Evolutionary conservation across 2,113 vertebrate genomes (phyloP).

Genomic region (Centropus unirufus): DNA sequence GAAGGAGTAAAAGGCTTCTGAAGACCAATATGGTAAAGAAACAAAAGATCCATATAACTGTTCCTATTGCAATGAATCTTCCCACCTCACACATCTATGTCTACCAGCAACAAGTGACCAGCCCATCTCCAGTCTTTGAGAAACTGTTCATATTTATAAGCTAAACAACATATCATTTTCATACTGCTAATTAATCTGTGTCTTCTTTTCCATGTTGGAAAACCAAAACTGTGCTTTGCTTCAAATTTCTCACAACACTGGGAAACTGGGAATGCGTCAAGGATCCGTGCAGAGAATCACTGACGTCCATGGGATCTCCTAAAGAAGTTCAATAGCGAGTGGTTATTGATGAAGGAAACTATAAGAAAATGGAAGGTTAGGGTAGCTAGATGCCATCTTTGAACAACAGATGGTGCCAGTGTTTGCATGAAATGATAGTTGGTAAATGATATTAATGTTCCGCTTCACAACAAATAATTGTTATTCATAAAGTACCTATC

Average conservation of each 20-base stretch:
- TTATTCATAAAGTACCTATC: constrained; percentile 6
- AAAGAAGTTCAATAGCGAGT: background rate
- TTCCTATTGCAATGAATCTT: background rate
- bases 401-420: background rate
- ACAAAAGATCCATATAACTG: background rate
- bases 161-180: background rate
- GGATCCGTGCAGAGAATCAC: background rate
- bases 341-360: background rate
- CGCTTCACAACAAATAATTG: background rate
- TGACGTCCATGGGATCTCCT: background rate
- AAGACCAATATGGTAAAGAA: background rate
- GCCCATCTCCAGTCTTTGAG: background rate
- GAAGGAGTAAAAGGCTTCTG: background rate
- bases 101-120: background rate
- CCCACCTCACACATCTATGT: background rate
- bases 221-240: background rate
- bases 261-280: background rate
- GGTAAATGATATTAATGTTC: background rate
- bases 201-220: background rate
- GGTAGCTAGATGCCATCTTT: background rate
- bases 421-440: background rate
- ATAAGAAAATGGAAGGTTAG: background rate
- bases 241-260: background rate
- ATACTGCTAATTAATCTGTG: background rate
- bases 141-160: background rate